Evolutionary conservation across 2,888 invertebrate genomes (phyloP).

Genomic region (Andrena dorsata): DNA sequence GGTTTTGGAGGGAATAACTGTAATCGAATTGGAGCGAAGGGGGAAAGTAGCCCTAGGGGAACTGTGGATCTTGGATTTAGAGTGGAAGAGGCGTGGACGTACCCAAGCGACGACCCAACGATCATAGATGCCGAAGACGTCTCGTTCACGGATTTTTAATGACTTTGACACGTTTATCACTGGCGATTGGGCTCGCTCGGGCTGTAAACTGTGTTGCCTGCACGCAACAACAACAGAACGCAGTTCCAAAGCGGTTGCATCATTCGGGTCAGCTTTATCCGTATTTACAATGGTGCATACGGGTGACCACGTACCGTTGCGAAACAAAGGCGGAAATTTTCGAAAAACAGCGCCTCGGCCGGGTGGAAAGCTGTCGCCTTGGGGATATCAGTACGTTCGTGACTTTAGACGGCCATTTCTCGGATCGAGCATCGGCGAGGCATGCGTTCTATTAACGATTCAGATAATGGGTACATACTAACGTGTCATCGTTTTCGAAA

Average conservation of each 20-base stretch:
- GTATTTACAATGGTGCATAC: constrained; percentile 51
- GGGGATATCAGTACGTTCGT: constrained; percentile 10
- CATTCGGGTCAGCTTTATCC: constrained; percentile 57
- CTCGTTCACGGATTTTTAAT: constrained; percentile 5
- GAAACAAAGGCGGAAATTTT: constrained; percentile 48
- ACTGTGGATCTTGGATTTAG: too few relatives aligned
- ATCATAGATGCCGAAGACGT: too few relatives aligned
- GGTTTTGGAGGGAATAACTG: not conserved
- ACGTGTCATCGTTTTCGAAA: not conserved
- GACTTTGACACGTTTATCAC: constrained; percentile 10
- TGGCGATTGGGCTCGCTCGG: constrained; percentile 17
- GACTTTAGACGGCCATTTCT: not conserved
- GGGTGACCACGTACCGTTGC: constrained; percentile 51
- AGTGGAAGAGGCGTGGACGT: too few relatives aligned
- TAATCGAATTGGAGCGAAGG: too few relatives aligned
- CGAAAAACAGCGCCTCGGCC: constrained; percentile 22
- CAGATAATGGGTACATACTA: too few relatives aligned
- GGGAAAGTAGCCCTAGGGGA: too few relatives aligned
- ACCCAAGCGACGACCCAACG: not conserved
- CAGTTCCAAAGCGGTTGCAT: constrained; percentile 35
- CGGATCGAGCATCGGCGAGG: not conserved
- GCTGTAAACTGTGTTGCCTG: constrained; percentile 32
- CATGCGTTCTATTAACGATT: constrained; percentile 1
- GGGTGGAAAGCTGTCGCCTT: not conserved
- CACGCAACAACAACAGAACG: constrained; percentile 38